phyloP scores from a whole-genome alignment of 2,888 invertebrate species.

The Drosophila mulleri region DNA sequence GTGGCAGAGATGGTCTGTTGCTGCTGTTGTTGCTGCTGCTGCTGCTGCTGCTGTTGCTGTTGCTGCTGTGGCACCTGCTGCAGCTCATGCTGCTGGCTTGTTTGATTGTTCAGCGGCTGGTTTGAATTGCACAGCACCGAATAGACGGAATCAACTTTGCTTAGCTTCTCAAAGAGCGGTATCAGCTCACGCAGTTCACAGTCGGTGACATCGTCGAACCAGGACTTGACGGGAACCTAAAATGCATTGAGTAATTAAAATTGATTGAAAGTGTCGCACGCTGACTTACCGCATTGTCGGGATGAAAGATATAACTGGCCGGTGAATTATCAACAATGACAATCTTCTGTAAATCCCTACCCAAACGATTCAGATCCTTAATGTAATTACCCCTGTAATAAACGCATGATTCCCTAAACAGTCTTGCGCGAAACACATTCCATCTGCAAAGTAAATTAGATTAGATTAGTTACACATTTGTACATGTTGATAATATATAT shows the following conservation, averaged over 20 bases:
- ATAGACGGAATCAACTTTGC: slow-evolving; percentile 98
- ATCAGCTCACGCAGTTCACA: slow-evolving; percentile 98
- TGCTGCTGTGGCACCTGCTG: slow-evolving; percentile 71
- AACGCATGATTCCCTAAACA: slow-evolving; percentile 99
- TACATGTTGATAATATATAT: background rate
- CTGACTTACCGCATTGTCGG: slow-evolving; percentile 98
- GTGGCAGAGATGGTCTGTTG: slow-evolving; percentile 83
- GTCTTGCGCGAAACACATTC: slow-evolving; percentile 97
- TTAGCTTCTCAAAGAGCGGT: slow-evolving; percentile 98
- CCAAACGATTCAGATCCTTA: slow-evolving; percentile 99
- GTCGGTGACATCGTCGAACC: slow-evolving; percentile 99
- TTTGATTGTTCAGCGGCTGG: slow-evolving; percentile 88
- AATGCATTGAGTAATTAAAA: background rate
- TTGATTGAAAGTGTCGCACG: no score
- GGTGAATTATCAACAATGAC: slow-evolving; percentile 99
- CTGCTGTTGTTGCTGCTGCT: slow-evolving; percentile 71
- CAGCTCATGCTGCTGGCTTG: slow-evolving; percentile 71
- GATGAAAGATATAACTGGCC: slow-evolving; percentile 99
- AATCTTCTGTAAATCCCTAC: slow-evolving; percentile 97
- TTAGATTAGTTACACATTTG: background rate
- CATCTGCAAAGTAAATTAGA: slow-evolving; percentile 87
- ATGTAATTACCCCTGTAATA: slow-evolving; percentile 99
- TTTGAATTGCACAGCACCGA: slow-evolving; percentile 96
- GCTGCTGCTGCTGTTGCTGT: slow-evolving; percentile 75
- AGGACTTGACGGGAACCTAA: slow-evolving; percentile 98